Conservation (phyloP, 2,888 invertebrate species). For the Saturnia japonica region DNA sequence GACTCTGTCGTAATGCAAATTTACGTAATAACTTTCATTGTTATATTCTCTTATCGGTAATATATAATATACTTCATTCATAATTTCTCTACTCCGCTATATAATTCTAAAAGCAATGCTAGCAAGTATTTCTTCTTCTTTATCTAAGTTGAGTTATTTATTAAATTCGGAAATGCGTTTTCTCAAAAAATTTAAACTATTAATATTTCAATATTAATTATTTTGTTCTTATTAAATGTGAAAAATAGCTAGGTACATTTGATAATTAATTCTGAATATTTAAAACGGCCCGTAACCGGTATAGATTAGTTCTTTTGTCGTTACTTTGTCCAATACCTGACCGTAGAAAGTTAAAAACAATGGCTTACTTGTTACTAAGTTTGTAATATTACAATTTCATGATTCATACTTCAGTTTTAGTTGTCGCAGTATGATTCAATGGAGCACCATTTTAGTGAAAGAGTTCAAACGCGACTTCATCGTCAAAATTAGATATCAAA, state of each 20-base stretch:
- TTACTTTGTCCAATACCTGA: constrained; percentile 37
- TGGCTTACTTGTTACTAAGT: constrained; percentile 23
- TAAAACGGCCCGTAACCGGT: not conserved
- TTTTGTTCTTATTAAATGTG: not conserved
- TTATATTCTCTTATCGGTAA: constrained; percentile 33
- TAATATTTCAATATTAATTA: too few relatives aligned
- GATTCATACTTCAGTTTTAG: constrained; percentile 46
- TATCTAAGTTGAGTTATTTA: not conserved
- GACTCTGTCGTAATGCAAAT: constrained; percentile 41
- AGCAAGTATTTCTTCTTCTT: not conserved
- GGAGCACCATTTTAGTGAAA: constrained; percentile 46
- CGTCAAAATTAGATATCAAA: constrained; percentile 38
- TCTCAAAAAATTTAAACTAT: too few relatives aligned
- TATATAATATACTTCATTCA: constrained; percentile 29
- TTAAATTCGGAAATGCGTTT: not conserved
- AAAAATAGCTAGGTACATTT: not conserved
- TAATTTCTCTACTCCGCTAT: constrained; percentile 12
- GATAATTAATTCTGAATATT: too few relatives aligned
- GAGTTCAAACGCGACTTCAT: constrained; percentile 36
- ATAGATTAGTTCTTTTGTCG: not conserved
- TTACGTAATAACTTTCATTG: constrained; percentile 40
- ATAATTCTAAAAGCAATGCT: constrained; percentile 3
- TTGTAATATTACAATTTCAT: constrained; percentile 40
- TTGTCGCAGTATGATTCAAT: constrained; percentile 53
- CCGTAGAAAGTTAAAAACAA: constrained; percentile 48